Percentiles rank a stretch among this genome's conserved stretches.
Evolutionary conservation across 2,888 invertebrate genomes (phyloP).

Genomic region (Biston stratarius): DNA sequence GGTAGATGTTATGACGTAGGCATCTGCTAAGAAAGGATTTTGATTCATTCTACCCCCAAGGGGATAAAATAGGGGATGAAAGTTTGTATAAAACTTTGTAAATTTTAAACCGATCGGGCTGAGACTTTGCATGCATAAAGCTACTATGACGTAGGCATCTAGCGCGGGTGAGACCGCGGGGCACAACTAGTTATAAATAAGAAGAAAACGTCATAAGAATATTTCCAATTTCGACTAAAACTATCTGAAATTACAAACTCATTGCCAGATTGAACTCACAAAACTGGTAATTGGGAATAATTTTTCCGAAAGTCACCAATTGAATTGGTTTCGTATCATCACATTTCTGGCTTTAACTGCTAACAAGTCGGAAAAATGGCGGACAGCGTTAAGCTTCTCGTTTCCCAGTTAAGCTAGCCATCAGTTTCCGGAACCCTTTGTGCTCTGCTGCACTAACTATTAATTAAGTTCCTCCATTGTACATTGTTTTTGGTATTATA

Average conservation of each 20-base stretch:
- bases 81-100: no score
- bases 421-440: conserved; percentile 24
- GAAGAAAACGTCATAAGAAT: not conserved
- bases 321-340: conserved; percentile 1
- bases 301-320: not conserved
- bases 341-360: not conserved
- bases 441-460: conserved; percentile 27
- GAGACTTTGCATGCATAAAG: no score
- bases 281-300: no score
- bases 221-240: not conserved
- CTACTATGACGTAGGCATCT: no score
- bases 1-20: no score
- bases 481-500: conserved; percentile 10
- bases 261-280: not conserved
- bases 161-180: no score
- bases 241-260: not conserved
- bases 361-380: conserved; percentile 6
- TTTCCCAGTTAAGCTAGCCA: conserved; percentile 24
- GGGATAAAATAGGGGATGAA: no score
- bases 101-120: no score
- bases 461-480: conserved; percentile 17
- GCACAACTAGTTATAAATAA: no score
- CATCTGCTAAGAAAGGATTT: no score
- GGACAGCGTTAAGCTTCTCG: conserved; percentile 7
- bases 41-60: no score